These are phyloP conservation scores for Tetrao urogallus DNA, from an alignment of 2,113 vertebrate species.

Conservation along the genomic window DNA sequence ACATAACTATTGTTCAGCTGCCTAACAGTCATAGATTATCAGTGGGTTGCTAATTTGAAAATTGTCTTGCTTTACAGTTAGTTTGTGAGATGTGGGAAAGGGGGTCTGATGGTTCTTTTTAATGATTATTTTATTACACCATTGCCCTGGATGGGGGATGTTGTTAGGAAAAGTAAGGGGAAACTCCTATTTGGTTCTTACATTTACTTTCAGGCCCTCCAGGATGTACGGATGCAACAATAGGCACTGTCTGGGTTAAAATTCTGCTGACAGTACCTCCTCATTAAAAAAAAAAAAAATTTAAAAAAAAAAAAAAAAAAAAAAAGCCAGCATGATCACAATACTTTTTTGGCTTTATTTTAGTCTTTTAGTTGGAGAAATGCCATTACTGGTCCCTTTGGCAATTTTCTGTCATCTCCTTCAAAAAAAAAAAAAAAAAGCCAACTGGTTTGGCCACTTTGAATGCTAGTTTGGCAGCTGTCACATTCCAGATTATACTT, in stretches of 20 bases:
- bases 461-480: constrained; percentile 72
- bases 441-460: constrained; percentile 55
- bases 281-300: background rate
- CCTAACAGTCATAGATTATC: background rate
- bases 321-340: background rate
- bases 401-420: constrained; percentile 69
- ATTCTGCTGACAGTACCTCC: background rate
- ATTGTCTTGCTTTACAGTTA: background rate
- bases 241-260: background rate
- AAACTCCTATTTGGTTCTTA: background rate
- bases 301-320: background rate
- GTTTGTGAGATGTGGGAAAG: background rate
- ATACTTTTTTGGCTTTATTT: constrained; percentile 29
- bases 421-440: constrained; percentile 47
- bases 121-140: background rate
- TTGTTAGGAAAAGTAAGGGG: background rate
- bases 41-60: background rate
- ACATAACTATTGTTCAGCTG: background rate
- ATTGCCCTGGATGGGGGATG: background rate
- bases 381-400: constrained; percentile 53
- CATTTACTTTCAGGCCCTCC: background rate
- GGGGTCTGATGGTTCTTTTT: background rate
- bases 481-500: constrained; percentile 68
- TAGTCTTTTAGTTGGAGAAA: constrained; percentile 53
- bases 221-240: background rate